phyloP scores from a whole-genome alignment of 2,888 invertebrate species.

The Caenorhabditis doughertyi region DNA sequence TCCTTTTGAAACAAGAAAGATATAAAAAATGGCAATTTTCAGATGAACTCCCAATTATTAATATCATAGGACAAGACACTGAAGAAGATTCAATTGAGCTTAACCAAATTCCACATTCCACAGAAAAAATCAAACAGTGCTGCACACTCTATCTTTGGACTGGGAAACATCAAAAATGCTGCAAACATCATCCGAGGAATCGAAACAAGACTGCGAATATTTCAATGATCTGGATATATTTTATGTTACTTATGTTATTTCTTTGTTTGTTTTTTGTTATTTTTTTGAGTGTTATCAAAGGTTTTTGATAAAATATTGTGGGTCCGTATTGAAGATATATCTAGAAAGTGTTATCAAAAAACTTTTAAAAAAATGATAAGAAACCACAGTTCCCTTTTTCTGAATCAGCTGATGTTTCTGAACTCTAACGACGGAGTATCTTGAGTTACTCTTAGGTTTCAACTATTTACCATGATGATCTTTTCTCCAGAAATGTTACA shows the following conservation, averaged over 20 bases:
- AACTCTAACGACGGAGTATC: no score
- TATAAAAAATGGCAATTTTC: no score
- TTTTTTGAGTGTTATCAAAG: conserved; percentile 26
- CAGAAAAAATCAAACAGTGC: conserved; percentile 13
- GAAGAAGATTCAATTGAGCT: background rate
- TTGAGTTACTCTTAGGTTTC: no score
- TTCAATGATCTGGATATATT: conserved; percentile 28
- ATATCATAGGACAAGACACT: background rate
- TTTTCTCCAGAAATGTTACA: conserved; percentile 12
- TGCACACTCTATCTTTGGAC: conserved; percentile 21
- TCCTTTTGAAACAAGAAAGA: background rate
- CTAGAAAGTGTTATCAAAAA: no score
- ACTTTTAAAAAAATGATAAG: no score
- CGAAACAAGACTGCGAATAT: conserved; percentile 2
- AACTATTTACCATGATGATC: background rate
- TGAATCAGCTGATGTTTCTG: no score
- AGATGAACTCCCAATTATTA: conserved; percentile 9
- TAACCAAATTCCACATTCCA: conserved; percentile 1
- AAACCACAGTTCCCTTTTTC: no score
- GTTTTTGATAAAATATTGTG: conserved; percentile 10
- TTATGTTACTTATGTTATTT: conserved; percentile 22
- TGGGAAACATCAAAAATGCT: conserved; percentile 33
- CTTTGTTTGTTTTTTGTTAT: conserved; percentile 26
- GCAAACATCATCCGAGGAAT: background rate
- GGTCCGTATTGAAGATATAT: no score